A percentile compares a stretch with the other conserved stretches of the same genome.
Conservation (phyloP, 35 echinoderm and acorn worm genomes). For the Strongylocentrotus purpuratus region DNA sequence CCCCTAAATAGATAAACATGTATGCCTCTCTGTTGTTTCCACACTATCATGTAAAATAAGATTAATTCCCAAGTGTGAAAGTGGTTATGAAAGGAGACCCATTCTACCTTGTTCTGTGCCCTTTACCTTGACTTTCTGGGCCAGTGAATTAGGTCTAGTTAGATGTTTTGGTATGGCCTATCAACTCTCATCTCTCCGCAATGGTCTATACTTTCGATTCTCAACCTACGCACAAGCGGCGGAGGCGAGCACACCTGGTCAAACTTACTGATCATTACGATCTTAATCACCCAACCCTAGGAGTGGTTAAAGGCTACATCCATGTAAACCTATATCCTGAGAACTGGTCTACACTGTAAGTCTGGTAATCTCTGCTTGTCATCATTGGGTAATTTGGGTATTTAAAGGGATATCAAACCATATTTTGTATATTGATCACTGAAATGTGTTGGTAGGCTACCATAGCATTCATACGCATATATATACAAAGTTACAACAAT, state of each 20-base stretch:
- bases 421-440: no score
- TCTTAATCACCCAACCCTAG: background rate
- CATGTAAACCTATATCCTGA: background rate
- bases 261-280: background rate
- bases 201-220: background rate
- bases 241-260: background rate
- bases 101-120: background rate
- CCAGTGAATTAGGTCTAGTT: conserved; percentile 1
- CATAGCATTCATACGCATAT: no score
- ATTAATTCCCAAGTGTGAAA: background rate
- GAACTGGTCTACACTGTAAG: background rate
- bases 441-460: no score
- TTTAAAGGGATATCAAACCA: no score
- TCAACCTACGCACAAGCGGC: background rate
- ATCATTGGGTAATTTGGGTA: no score
- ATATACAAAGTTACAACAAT: no score
- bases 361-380: no score
- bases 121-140: background rate
- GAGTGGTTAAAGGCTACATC: background rate
- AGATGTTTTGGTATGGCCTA: background rate
- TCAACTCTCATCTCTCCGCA: background rate
- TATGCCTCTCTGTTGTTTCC: no score
- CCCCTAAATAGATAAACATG: no score
- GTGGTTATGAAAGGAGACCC: background rate
- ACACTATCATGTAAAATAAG: background rate